Conservation (phyloP, 2,797 vertebrate genomes). For the Typhlichthys eigenmanni region DNA sequence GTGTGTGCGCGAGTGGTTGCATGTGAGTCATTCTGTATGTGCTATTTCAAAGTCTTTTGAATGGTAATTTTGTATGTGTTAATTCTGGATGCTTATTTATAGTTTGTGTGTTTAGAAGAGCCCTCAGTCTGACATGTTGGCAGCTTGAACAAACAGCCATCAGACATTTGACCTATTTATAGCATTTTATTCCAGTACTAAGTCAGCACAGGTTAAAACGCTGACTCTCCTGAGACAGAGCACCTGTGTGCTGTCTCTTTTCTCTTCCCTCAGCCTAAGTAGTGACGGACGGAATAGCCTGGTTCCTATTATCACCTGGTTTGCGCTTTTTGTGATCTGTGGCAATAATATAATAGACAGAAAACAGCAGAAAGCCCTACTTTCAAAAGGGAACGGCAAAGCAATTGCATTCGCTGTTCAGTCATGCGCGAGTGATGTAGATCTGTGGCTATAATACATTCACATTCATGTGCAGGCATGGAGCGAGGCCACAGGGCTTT, state of each 20-base stretch:
- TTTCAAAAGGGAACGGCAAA: conserved; percentile 42
- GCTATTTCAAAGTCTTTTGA: background rate
- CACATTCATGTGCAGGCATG: conserved; percentile 43
- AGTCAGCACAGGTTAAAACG: conserved; percentile 70
- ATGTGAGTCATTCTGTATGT: conserved; percentile 8
- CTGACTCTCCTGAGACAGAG: conserved; percentile 68
- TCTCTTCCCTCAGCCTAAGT: conserved; percentile 26
- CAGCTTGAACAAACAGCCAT: conserved; percentile 28
- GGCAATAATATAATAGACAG: conserved; percentile 24
- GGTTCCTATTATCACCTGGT: conserved; percentile 50
- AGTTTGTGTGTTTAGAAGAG: background rate
- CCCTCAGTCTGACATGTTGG: background rate
- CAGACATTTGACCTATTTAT: conserved; percentile 58
- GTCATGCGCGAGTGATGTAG: conserved; percentile 62
- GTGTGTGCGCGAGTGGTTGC: background rate
- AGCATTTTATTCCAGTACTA: conserved; percentile 53
- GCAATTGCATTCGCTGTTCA: conserved; percentile 64
- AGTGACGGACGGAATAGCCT: conserved; percentile 49
- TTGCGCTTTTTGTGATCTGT: conserved; percentile 55
- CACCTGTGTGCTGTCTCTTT: conserved; percentile 52
- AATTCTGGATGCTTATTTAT: too few relatives aligned
- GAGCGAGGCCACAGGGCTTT: conserved; percentile 10
- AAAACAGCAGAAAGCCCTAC: conserved; percentile 33
- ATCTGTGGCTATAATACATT: conserved; percentile 54
- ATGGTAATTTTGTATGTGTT: too few relatives aligned